Percentiles rank a stretch among this genome's conserved stretches.
Evolutionary conservation across 2,888 invertebrate species (phyloP).

Genomic region (Heteromurus nitidus): DNA sequence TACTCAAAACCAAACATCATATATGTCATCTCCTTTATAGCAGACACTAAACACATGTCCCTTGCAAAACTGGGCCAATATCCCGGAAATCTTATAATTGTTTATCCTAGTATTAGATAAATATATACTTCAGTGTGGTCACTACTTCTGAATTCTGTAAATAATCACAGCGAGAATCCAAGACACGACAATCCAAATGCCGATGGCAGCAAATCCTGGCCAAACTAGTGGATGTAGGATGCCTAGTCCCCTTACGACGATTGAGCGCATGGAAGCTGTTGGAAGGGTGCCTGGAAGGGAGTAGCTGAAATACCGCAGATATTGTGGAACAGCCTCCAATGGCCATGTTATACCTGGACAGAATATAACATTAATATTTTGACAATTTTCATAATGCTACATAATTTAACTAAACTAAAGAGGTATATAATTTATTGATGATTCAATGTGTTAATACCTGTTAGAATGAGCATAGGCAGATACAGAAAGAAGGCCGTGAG

Average conservation of each 20-base stretch:
- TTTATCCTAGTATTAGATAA: too few species aligned
- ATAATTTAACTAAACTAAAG: too few species aligned
- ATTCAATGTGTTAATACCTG: too few species aligned
- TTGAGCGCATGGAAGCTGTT: constrained; percentile 76
- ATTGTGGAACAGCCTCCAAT: constrained; percentile 93
- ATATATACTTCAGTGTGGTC: too few species aligned
- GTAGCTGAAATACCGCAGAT: constrained; percentile 79
- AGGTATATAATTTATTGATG: too few species aligned
- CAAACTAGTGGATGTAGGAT: constrained; percentile 47
- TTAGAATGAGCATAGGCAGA: constrained; percentile 44
- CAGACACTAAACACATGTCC: too few species aligned
- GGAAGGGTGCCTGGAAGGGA: constrained; percentile 76
- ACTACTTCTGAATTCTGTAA: constrained; percentile 45
- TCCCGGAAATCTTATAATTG: too few species aligned
- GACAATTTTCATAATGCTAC: too few species aligned
- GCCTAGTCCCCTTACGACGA: constrained; percentile 74
- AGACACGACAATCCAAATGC: constrained; percentile 46
- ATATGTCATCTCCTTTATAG: too few species aligned
- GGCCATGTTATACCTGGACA: constrained; percentile 94
- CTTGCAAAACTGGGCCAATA: too few species aligned
- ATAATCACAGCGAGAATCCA: constrained; percentile 54
- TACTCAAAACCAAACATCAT: too few species aligned
- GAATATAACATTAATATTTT: background rate
- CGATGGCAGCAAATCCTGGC: constrained; percentile 48
- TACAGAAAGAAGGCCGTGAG: constrained; percentile 46